A percentile compares a stretch with the other conserved stretches of the same genome.
phyloP scores from a whole-genome alignment of 1,140 invertebrate genomes.

The Drosophila orena region DNA sequence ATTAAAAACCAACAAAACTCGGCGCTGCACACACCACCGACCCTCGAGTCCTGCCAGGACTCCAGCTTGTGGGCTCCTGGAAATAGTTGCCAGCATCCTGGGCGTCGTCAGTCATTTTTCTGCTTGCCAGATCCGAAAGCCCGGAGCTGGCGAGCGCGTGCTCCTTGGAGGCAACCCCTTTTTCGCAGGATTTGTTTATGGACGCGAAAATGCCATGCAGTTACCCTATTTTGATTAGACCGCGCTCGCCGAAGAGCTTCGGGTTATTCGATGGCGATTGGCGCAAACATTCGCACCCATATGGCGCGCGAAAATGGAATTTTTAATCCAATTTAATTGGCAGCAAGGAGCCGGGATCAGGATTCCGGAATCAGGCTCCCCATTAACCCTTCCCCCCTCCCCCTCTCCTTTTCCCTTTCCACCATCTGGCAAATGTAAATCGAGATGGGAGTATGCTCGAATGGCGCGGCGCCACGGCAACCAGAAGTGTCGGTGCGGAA shows the following conservation, averaged over 20 bases:
- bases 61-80: background rate
- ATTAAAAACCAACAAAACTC: slow-evolving; percentile 85
- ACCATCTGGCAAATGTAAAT: slow-evolving; percentile 19
- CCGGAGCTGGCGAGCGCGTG: slow-evolving; percentile 14
- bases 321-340: slow-evolving; percentile 83
- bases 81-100: slow-evolving; percentile 12
- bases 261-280: slow-evolving; percentile 59
- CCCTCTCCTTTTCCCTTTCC: background rate
- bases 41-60: background rate
- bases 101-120: slow-evolving; percentile 51
- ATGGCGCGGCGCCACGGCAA: slow-evolving; percentile 32
- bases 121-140: slow-evolving; percentile 27
- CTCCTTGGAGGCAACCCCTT: slow-evolving; percentile 23
- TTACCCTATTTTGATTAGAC: slow-evolving; percentile 80
- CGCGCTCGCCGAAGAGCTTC: slow-evolving; percentile 55
- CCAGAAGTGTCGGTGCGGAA: slow-evolving; percentile 43
- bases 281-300: slow-evolving; percentile 64
- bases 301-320: slow-evolving; percentile 75
- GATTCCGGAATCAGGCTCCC: background rate
- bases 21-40: slow-evolving; percentile 41
- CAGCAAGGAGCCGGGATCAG: background rate
- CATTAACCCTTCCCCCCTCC: background rate
- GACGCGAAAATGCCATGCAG: slow-evolving; percentile 51
- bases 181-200: slow-evolving; percentile 49
- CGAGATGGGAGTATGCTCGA: slow-evolving; percentile 30